A percentile compares a stretch with the other conserved stretches of the same genome.
Conservation (phyloP, 2,888 invertebrate species). For the Chirona hameri region DNA sequence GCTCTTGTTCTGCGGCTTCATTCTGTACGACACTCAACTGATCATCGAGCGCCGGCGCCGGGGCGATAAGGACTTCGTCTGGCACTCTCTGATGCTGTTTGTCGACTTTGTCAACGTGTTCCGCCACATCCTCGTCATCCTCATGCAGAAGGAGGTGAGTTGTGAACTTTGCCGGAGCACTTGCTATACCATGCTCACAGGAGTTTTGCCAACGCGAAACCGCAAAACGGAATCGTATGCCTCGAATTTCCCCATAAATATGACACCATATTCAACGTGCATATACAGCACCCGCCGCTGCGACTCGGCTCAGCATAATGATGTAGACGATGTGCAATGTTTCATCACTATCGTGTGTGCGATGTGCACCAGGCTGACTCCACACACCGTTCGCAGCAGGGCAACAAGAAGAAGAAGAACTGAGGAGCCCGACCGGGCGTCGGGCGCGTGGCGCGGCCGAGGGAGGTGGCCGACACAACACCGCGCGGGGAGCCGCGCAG, state of each 20-base stretch:
- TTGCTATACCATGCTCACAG: no score
- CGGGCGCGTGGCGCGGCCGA: no score
- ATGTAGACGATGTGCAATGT: neutral
- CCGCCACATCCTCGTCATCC: conserved; percentile 82
- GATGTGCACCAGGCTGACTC: neutral
- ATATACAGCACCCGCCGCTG: neutral
- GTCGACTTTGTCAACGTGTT: conserved; percentile 92
- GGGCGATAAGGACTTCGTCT: conserved; percentile 89
- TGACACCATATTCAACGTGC: neutral
- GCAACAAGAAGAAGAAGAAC: conserved; percentile 24
- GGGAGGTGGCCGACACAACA: no score
- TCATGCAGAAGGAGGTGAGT: conserved; percentile 69
- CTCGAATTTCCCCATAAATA: no score
- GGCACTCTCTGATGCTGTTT: conserved; percentile 88
- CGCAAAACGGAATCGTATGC: no score
- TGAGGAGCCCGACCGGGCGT: neutral
- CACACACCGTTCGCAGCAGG: neutral
- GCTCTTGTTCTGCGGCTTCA: conserved; percentile 87
- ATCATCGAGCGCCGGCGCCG: conserved; percentile 87
- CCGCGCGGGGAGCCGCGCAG: no score
- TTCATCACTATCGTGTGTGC: neutral
- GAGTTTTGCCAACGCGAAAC: no score
- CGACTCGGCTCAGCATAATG: neutral
- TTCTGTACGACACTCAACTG: conserved; percentile 94
- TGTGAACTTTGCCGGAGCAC: no score